phyloP scores from a whole-genome alignment of 1,140 invertebrate species.

The Cotesia vestalis region DNA sequence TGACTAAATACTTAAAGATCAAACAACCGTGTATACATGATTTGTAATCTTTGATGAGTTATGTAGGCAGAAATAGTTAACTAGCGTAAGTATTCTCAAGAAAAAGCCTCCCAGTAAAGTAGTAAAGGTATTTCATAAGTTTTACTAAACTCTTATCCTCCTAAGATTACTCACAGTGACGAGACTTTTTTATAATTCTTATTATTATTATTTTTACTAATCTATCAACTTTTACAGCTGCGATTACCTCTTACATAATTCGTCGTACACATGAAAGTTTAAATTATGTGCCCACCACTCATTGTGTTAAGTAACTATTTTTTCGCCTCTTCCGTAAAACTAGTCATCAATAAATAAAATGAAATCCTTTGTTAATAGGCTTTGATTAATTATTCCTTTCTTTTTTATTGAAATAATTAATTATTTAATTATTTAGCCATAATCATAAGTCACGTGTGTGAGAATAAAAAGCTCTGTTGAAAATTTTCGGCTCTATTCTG shows the following conservation, averaged over 20 bases:
- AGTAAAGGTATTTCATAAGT: constrained; percentile 1
- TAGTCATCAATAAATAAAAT: not conserved
- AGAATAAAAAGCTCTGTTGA: too few relatives aligned
- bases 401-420: too few relatives aligned
- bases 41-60: not conserved
- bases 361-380: too few relatives aligned
- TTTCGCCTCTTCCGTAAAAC: not conserved
- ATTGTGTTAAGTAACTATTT: too few relatives aligned
- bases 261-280: not conserved
- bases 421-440: too few relatives aligned
- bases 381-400: too few relatives aligned
- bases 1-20: constrained; percentile 10
- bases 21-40: constrained; percentile 5
- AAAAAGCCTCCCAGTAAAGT: not conserved
- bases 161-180: not conserved
- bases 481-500: too few relatives aligned
- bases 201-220: not conserved
- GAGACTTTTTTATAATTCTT: not conserved
- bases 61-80: constrained; percentile 15
- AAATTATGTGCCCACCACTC: not conserved
- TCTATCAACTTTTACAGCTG: not conserved
- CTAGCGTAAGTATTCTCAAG: not conserved
- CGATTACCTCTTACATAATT: constrained; percentile 5
- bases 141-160: not conserved
- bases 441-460: too few relatives aligned